Conservation (phyloP, 1,140 invertebrate species). For the Drosophila nebulosa region DNA sequence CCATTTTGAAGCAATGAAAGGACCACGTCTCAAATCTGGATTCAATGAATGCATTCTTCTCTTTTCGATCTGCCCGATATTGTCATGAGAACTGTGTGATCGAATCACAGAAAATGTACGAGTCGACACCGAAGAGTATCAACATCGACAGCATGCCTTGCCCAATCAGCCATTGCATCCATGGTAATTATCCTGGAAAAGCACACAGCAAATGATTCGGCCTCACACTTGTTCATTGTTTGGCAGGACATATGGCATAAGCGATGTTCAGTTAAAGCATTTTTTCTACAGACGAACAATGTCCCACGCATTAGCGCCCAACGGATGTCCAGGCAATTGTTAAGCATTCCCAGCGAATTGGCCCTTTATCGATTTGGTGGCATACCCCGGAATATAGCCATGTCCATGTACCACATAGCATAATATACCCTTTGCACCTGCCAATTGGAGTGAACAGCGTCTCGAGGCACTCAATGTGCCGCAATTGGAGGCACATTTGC, state of each 20-base stretch:
- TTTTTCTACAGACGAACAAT: conserved; percentile 88
- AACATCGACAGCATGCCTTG: conserved; percentile 85
- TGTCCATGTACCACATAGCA: conserved; percentile 88
- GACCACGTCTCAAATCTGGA: conserved; percentile 90
- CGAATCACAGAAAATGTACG: conserved; percentile 93
- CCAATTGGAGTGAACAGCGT: conserved; percentile 85
- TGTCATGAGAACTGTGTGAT: conserved; percentile 96
- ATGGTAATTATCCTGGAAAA: conserved; percentile 11
- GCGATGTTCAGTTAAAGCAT: conserved; percentile 85
- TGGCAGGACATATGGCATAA: conserved; percentile 85
- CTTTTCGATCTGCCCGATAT: conserved; percentile 99
- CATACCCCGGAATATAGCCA: conserved; percentile 87
- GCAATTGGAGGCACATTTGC: conserved; percentile 83
- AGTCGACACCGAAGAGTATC: conserved; percentile 92
- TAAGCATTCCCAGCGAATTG: conserved; percentile 85
- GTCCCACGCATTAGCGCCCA: conserved; percentile 91
- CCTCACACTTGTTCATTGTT: too few species aligned
- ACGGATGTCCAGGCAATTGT: conserved; percentile 90
- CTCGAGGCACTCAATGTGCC: conserved; percentile 85
- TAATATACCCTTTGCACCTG: conserved; percentile 91
- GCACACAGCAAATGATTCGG: too few species aligned
- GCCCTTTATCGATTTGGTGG: conserved; percentile 89
- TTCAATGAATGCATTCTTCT: conserved; percentile 99
- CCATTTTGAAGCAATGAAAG: conserved; percentile 94
- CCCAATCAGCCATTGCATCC: conserved; percentile 33